Conservation (phyloP, 37 sponge, comb jelly and placozoan genomes). For the Cliona cf. orientalis region DNA sequence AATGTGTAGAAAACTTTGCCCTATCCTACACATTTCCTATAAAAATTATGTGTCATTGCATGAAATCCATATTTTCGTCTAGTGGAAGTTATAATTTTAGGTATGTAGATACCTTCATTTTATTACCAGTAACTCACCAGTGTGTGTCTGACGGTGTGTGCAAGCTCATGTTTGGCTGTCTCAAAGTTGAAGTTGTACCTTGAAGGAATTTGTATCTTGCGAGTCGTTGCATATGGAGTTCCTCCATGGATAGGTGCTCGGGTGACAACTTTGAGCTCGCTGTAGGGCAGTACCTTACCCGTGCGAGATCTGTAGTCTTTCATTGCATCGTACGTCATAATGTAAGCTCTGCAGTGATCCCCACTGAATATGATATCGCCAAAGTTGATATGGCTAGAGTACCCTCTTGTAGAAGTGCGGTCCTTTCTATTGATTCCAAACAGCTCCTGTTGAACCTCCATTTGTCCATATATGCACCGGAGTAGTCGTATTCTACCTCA, state of each 20-base stretch:
- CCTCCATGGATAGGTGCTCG: constrained; percentile 6
- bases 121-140: not conserved
- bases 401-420: not conserved
- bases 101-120: no score
- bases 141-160: constrained; percentile 33
- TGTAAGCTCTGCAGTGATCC: constrained; percentile 42
- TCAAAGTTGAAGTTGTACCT: not conserved
- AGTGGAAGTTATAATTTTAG: no score
- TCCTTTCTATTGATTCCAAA: not conserved
- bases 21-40: no score
- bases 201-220: not conserved
- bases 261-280: constrained; percentile 5
- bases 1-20: no score
- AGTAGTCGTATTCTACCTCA: not conserved
- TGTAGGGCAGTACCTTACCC: not conserved
- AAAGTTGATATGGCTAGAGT: no score
- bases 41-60: no score
- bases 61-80: no score
- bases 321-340: not conserved
- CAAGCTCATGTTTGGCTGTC: constrained; percentile 33
- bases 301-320: not conserved
- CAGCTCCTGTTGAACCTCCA: not conserved
- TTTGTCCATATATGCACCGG: not conserved
- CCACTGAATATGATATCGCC: constrained; percentile 10
- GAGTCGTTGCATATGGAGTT: not conserved